Base-by-base conservation (phyloP, 2,797 vertebrate genomes). In the Enteromius thamalakanensis region DNA sequence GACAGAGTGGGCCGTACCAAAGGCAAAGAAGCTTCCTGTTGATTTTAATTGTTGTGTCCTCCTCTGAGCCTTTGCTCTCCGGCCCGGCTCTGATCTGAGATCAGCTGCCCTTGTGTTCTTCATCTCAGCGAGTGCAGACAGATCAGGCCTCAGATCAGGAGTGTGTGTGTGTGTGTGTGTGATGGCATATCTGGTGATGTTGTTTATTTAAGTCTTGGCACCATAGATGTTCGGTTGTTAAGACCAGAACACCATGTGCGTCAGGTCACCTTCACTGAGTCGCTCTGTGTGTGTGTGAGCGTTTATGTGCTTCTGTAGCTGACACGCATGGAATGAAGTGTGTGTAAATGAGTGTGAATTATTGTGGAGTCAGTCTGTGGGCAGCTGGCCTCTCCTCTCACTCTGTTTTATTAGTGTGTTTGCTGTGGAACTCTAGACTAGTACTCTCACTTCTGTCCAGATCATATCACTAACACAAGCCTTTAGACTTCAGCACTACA, bases 11-110 rank as follows among this genome's bases (percentile, higher is more conserved):
- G 83, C 58, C 26, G 51, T 90, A 84, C 87, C 84, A 87, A 83
- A 88, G 71, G 29, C 65, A 19, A 83, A 85, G 72, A 62, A 62
- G 85, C 86, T 92, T 94, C 92, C 93, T 93, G 92, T 91, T 90
- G 89, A 72, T 76, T 15, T 14, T 49, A 60, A 45, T 78, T 19
- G 58, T 69, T 71, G 40, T 26, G 17, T 60, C 58, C 15, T 68
- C 32, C 21, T 47, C 69, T 17, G 70, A 83, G 76, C 58, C 80
- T 55, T 55, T 11, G 14, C 58, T 83, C 51, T 64, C 79, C 80
- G 70, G 34, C 64, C 55, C 8, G 34, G 14, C 60, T 71, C 26
- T 23, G 40, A 49, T n/a, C 19, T 51, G 45, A 45, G 15, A 76
- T 6, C 71, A 15, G 40, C 40, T 49, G 40, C 23, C 12, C 19